These are phyloP conservation scores for Rhea pennata DNA, from an alignment of 2,113 vertebrate genomes.

Conservation along the genomic window DNA sequence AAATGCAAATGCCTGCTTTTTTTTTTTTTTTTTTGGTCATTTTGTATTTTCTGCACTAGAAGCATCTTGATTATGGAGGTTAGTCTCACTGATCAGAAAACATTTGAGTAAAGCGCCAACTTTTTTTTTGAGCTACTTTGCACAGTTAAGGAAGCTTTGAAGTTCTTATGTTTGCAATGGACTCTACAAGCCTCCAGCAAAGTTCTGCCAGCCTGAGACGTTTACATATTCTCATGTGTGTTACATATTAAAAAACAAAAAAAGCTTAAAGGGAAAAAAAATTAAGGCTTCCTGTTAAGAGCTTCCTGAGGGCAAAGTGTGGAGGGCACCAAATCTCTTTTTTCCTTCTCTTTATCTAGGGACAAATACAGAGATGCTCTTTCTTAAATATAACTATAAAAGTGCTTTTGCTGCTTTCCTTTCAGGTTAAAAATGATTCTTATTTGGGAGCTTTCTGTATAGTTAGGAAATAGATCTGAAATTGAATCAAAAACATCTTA, in stretches of 20 bases:
- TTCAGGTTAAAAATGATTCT: neutral
- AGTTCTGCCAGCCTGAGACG: neutral
- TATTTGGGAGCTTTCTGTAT: neutral
- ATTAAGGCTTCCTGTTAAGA: neutral
- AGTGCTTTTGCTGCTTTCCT: conserved; percentile 14
- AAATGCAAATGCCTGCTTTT: neutral
- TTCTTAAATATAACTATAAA: conserved; percentile 22
- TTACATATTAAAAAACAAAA: neutral
- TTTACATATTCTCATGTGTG: conserved; percentile 25
- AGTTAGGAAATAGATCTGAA: conserved; percentile 23
- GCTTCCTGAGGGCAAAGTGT: conserved; percentile 25
- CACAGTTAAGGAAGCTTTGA: conserved; percentile 43
- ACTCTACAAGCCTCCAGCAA: conserved; percentile 17
- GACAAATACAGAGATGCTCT: neutral
- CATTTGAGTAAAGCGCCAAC: neutral
- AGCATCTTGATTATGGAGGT: conserved; percentile 1
- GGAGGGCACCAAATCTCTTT: conserved; percentile 2
- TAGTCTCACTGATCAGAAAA: conserved; percentile 27
- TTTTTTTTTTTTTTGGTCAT: neutral
- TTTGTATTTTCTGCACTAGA: neutral
- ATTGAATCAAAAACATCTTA: neutral
- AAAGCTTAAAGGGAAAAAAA: neutral
- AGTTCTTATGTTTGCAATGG: conserved; percentile 21
- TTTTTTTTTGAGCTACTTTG: neutral
- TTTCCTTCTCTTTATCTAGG: neutral